A percentile compares a stretch with the other conserved stretches of the same genome.
phyloP scores from a whole-genome alignment of 2,888 invertebrate species.

The Ligdia adustata region DNA sequence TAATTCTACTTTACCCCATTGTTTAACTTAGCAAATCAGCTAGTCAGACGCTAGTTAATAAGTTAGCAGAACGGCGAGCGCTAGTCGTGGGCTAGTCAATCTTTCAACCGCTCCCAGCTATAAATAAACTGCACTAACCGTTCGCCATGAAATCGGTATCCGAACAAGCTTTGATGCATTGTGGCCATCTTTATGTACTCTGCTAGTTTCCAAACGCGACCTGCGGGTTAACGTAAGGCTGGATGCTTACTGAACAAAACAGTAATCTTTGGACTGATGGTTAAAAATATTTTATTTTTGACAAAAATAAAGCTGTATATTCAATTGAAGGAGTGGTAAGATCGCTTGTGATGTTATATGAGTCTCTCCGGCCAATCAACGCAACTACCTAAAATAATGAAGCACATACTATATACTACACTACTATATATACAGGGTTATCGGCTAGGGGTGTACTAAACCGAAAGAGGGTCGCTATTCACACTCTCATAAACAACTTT shows the following conservation, averaged over 20 bases:
- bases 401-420: too few relatives aligned
- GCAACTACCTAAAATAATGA: too few relatives aligned
- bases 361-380: too few relatives aligned
- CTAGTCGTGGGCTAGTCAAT: neutral
- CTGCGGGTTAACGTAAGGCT: constrained; percentile 44
- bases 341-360: too few relatives aligned
- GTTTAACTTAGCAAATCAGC: neutral
- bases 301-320: too few relatives aligned
- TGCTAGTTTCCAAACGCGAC: constrained; percentile 51
- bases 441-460: too few relatives aligned
- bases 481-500: too few relatives aligned
- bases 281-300: too few relatives aligned
- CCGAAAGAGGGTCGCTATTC: too few relatives aligned
- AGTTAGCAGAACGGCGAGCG: constrained; percentile 1
- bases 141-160: constrained; percentile 15
- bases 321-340: too few relatives aligned
- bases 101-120: constrained; percentile 12
- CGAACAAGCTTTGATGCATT: constrained; percentile 34
- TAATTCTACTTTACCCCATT: neutral
- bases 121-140: constrained; percentile 15
- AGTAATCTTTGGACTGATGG: too few relatives aligned
- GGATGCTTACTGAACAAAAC: constrained; percentile 5
- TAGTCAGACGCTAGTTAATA: neutral
- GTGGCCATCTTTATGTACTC: constrained; percentile 43
- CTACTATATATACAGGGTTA: too few relatives aligned